Percentiles rank a stretch among this genome's conserved stretches.
Evolutionary conservation across 2,888 invertebrate species (phyloP).

Genomic region (Pycnomerus fuliginosus): DNA sequence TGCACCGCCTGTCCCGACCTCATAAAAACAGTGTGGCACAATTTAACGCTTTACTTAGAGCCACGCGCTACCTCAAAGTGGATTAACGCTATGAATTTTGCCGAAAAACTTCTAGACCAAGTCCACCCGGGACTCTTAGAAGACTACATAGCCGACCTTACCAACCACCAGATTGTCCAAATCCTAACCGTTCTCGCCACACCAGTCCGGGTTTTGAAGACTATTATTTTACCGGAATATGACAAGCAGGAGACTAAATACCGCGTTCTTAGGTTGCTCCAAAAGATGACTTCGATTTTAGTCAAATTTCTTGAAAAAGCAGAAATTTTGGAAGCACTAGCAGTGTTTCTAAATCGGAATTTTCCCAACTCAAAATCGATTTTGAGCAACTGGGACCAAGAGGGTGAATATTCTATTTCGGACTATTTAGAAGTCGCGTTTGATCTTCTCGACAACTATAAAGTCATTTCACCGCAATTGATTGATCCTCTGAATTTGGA

Average conservation of each 20-base stretch:
- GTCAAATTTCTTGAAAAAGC: no score
- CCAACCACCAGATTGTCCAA: slow-evolving; percentile 42
- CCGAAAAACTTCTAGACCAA: slow-evolving; percentile 52
- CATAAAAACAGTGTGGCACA: slow-evolving; percentile 61
- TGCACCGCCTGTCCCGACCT: slow-evolving; percentile 71
- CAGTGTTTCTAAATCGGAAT: slow-evolving; percentile 29
- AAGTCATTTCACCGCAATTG: slow-evolving; percentile 57
- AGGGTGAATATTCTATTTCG: slow-evolving; percentile 30
- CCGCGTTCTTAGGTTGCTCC: slow-evolving; percentile 48
- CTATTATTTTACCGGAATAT: slow-evolving; percentile 35
- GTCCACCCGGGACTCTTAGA: slow-evolving; percentile 56
- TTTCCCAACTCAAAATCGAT: slow-evolving; percentile 45
- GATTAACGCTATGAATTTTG: slow-evolving; percentile 56
- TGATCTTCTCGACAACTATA: slow-evolving; percentile 58
- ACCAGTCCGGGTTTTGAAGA: slow-evolving; percentile 42
- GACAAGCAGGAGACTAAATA: slow-evolving; percentile 49
- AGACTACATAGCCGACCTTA: no score
- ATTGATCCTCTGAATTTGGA: slow-evolving; percentile 45
- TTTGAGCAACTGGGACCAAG: slow-evolving; percentile 46
- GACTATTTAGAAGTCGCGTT: slow-evolving; percentile 51
- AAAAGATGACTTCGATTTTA: slow-evolving; percentile 39
- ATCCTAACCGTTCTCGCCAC: slow-evolving; percentile 41
- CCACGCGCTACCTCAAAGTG: slow-evolving; percentile 60
- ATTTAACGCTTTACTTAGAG: slow-evolving; percentile 62
- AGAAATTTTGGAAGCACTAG: no score